A percentile compares a stretch with the other conserved stretches of the same genome.
Conservation (phyloP, 2,113 vertebrate species). For the Poeciliopsis retropinna region DNA sequence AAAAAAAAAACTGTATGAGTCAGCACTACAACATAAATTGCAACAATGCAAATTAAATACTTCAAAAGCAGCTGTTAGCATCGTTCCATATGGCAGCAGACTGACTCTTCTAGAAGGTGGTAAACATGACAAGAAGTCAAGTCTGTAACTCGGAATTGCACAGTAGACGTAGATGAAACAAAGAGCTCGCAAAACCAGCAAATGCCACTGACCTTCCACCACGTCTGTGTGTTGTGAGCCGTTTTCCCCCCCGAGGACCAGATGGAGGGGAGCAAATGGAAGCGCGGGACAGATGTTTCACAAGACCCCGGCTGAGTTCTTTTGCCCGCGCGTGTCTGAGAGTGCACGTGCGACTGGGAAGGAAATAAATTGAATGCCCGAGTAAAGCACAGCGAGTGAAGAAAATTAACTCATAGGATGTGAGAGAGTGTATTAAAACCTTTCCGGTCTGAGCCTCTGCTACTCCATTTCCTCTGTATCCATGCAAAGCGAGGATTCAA, state of each 20-base stretch:
- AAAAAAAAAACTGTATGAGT: not conserved
- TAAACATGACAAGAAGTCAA: not conserved
- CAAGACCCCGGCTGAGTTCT: slow-evolving; percentile 28
- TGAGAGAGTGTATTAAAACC: slow-evolving; percentile 8
- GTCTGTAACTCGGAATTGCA: not conserved
- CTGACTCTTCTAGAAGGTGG: not conserved
- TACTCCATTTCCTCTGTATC: not conserved
- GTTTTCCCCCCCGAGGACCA: slow-evolving; percentile 55
- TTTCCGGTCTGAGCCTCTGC: slow-evolving; percentile 1
- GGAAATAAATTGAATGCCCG: slow-evolving; percentile 17
- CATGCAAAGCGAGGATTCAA: not conserved
- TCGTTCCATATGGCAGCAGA: not conserved
- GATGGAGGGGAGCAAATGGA: slow-evolving; percentile 44
- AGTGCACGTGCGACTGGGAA: slow-evolving; percentile 9
- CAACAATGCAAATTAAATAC: slow-evolving; percentile 1
- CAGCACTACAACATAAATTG: not conserved
- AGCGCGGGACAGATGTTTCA: slow-evolving; percentile 57
- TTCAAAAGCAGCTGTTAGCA: not conserved
- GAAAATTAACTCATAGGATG: slow-evolving; percentile 17
- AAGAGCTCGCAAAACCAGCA: slow-evolving; percentile 41
- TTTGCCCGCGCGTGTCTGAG: slow-evolving; percentile 14
- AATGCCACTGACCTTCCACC: slow-evolving; percentile 5
- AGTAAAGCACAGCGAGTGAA: not conserved
- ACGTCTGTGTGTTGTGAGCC: not conserved
- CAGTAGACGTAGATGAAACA: slow-evolving; percentile 11